A percentile compares a stretch with the other conserved stretches of the same genome.
phyloP scores from a whole-genome alignment of 2,888 invertebrate genomes.

The Phalangium opilio region DNA sequence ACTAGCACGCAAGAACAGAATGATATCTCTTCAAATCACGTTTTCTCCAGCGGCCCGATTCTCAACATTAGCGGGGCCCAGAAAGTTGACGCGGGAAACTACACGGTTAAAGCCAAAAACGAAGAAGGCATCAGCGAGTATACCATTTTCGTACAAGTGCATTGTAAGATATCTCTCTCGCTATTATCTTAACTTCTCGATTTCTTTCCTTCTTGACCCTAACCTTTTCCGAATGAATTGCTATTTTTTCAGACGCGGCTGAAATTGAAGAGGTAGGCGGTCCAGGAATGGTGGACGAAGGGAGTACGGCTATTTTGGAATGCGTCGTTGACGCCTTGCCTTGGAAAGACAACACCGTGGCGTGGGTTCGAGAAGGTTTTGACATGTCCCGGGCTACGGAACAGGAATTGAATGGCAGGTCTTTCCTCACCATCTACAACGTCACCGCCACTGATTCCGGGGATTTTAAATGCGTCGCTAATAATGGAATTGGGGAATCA shows the following conservation, averaged over 20 bases:
- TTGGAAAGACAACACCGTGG: slow-evolving; percentile 59
- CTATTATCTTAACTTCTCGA: too few species aligned
- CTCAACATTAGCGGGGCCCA: slow-evolving; percentile 67
- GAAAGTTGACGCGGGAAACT: slow-evolving; percentile 68
- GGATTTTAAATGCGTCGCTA: slow-evolving; percentile 66
- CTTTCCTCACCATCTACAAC: slow-evolving; percentile 57
- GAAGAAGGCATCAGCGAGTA: slow-evolving; percentile 64
- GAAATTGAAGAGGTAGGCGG: neutral
- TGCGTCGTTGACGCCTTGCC: slow-evolving; percentile 79
- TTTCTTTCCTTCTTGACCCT: too few species aligned
- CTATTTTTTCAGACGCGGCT: neutral
- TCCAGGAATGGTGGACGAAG: slow-evolving; percentile 45
- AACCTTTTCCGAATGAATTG: neutral
- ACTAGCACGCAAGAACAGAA: slow-evolving; percentile 6
- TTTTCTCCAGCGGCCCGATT: slow-evolving; percentile 30
- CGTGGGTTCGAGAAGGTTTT: slow-evolving; percentile 58
- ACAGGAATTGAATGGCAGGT: slow-evolving; percentile 55
- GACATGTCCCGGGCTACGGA: slow-evolving; percentile 44
- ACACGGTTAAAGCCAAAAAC: slow-evolving; percentile 72
- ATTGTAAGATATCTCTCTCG: slow-evolving; percentile 33
- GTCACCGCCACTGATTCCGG: slow-evolving; percentile 75
- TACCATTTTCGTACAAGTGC: slow-evolving; percentile 67
- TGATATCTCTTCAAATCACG: slow-evolving; percentile 7
- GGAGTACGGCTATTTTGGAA: slow-evolving; percentile 62
- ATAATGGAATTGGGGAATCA: slow-evolving; percentile 73